Conservation (phyloP, 1,140 invertebrate genomes). For the Nomia melanderi region DNA sequence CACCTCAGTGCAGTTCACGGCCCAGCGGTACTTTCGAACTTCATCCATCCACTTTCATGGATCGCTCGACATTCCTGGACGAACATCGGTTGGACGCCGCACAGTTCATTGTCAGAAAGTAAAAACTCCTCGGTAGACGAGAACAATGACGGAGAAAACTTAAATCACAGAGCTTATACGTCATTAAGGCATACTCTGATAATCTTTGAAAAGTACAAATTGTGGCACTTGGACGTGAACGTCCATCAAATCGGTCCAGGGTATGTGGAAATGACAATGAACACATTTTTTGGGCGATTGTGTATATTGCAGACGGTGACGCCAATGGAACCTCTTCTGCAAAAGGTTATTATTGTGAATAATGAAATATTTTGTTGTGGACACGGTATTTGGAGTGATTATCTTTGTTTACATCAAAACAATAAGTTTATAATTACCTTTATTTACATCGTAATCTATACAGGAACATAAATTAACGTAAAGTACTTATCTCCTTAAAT, state of each 20-base stretch:
- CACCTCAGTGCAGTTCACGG: constrained; percentile 90
- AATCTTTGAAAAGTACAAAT: constrained; percentile 81
- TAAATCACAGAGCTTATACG: constrained; percentile 84
- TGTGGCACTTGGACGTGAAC: constrained; percentile 82
- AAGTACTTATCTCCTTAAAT: too few species aligned
- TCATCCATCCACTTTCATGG: constrained; percentile 71
- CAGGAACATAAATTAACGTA: too few species aligned
- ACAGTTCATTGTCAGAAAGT: constrained; percentile 15
- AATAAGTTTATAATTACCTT: too few species aligned
- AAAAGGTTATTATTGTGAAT: constrained; percentile 90
- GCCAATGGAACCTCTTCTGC: constrained; percentile 89
- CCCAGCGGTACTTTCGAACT: constrained; percentile 82
- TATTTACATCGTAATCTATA: too few species aligned
- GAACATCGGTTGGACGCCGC: constrained; percentile 66
- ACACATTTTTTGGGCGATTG: constrained; percentile 83
- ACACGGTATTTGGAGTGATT: too few species aligned
- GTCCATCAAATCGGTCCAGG: constrained; percentile 90
- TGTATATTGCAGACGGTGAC: constrained; percentile 90
- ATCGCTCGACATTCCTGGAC: constrained; percentile 73
- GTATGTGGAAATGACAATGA: constrained; percentile 87
- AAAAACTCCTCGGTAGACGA: neutral
- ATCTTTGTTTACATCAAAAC: too few species aligned
- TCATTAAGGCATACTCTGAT: constrained; percentile 82
- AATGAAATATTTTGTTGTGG: too few species aligned
- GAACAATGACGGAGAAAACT: constrained; percentile 33